These are phyloP conservation scores for Dissostichus mawsoni DNA, from an alignment of 2,113 vertebrate genomes.

Conservation along the genomic window DNA sequence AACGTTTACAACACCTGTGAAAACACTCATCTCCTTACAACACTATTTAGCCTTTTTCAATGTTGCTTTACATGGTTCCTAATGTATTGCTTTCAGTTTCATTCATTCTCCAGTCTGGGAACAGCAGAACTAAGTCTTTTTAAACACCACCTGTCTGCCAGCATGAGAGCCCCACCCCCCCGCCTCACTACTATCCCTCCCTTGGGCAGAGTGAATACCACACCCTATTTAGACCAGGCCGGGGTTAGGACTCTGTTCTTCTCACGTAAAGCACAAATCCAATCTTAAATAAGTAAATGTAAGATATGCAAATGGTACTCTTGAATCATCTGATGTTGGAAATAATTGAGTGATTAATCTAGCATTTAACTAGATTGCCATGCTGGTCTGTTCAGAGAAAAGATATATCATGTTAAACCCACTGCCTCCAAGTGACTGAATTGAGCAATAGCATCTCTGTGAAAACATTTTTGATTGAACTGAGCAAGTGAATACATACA, in stretches of 20 bases:
- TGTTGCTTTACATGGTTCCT: not conserved
- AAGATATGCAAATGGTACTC: not conserved
- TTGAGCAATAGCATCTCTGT: not conserved
- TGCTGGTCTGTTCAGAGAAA: not conserved
- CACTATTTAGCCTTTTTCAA: too few relatives aligned
- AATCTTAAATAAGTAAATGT: not conserved
- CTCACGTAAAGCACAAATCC: not conserved
- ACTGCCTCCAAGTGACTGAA: slow-evolving; percentile 55
- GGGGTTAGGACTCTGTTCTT: not conserved
- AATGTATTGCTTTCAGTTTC: not conserved
- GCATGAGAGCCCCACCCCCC: too few relatives aligned
- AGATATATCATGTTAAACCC: not conserved
- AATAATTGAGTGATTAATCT: not conserved
- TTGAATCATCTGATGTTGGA: not conserved
- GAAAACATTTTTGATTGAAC: too few relatives aligned
- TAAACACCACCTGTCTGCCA: too few relatives aligned
- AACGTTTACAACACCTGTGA: slow-evolving; percentile 57
- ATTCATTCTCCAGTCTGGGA: too few relatives aligned
- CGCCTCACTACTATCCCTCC: too few relatives aligned
- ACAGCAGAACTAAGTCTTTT: too few relatives aligned
- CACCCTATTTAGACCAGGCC: too few relatives aligned
- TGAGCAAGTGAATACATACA: too few relatives aligned
- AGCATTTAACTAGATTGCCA: not conserved
- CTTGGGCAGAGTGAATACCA: too few relatives aligned
- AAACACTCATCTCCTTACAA: not conserved